Evolutionary conservation across 1,140 invertebrate species (phyloP), one percentile per base, ranked within the genome.

Genomic region (Archivesica marissinica): DNA sequence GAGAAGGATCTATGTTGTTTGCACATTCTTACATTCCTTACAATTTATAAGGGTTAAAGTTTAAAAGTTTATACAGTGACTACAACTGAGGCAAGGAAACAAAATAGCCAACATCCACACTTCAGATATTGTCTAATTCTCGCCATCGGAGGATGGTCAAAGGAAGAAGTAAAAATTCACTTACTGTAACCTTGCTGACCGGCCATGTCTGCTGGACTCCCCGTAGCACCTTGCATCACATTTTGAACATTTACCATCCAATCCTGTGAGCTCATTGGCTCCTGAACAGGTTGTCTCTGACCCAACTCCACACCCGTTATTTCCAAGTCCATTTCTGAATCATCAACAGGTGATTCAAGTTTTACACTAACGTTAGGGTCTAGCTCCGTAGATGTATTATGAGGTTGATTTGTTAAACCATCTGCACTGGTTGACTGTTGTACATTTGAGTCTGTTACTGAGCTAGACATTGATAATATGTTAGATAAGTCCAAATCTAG

Each of bases 311-410:
- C 76, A 61, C 76, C 76, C 28, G 76, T 79, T 6, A 79, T 79
- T 66, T 79, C 76, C 47, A 79, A 66, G 30, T 79, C 76, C 76
- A 79, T 79, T 52, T 79, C 76, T 39, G 56, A 50, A 61, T 79
- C 76, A 79, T n/a, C 38, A 17, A n/a, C 9, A 39, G 33, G 2
- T 17, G 68, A 41, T 66, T 79, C 76, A 41, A 64, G 35, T 66
- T 79, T 79, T 9, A 79, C 76, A 44, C 41, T 79, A 17, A 79
- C 33, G 39, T 76, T 76, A 25, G 74, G 74, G 28, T 76, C 74
- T 41, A 76, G 23, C 7, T 52, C 33, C 35, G 30, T 25, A 47
- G 44, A n/a, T 15, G 68, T 47, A 6, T 56, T 17, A n/a, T n/a
- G n/a, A n/a, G n/a, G n/a, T n/a, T n/a, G n/a, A n/a, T n/a, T n/a